Evolutionary conservation across 2,888 invertebrate species (phyloP).

Genomic region (Lacanobia wlatinum): DNA sequence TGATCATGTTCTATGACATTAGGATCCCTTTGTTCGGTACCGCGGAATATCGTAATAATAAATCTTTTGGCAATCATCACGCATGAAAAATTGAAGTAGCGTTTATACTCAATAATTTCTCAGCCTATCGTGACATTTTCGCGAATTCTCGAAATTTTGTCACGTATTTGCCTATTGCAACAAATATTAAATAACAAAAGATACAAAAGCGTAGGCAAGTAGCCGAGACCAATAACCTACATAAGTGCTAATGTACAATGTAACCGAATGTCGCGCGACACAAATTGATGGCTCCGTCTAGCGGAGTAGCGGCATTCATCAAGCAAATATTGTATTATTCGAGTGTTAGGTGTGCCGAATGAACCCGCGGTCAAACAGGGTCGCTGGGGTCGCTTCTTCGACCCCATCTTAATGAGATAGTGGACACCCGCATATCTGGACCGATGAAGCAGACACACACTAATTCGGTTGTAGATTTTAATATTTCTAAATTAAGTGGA

Average conservation of each 20-base stretch:
- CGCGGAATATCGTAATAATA: slow-evolving; percentile 9
- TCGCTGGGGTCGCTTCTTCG: slow-evolving; percentile 73
- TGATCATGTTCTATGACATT: slow-evolving; percentile 62
- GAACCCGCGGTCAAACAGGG: slow-evolving; percentile 70
- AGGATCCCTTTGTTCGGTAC: slow-evolving; percentile 44
- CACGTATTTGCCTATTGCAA: slow-evolving; percentile 29
- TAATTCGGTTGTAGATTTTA: slow-evolving; percentile 78
- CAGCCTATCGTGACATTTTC: slow-evolving; percentile 8
- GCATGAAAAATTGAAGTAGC: slow-evolving; percentile 2
- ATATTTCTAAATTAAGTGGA: slow-evolving; percentile 79
- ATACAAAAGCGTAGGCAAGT: slow-evolving; percentile 42
- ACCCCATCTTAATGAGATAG: slow-evolving; percentile 82
- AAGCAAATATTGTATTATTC: slow-evolving; percentile 65
- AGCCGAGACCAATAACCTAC: slow-evolving; percentile 55
- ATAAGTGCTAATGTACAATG: slow-evolving; percentile 64
- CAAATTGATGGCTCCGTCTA: slow-evolving; percentile 78
- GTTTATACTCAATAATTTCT: neutral
- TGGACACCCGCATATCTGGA: slow-evolving; percentile 86
- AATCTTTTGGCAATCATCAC: slow-evolving; percentile 14
- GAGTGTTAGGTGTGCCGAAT: slow-evolving; percentile 72
- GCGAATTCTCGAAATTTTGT: slow-evolving; percentile 3
- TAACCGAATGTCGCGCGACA: slow-evolving; percentile 73
- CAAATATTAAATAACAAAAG: slow-evolving; percentile 49
- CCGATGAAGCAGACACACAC: slow-evolving; percentile 68
- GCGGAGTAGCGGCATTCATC: slow-evolving; percentile 76